phyloP scores from a whole-genome alignment of 2,797 vertebrate genomes.

The Eupleurogrammus muticus region DNA sequence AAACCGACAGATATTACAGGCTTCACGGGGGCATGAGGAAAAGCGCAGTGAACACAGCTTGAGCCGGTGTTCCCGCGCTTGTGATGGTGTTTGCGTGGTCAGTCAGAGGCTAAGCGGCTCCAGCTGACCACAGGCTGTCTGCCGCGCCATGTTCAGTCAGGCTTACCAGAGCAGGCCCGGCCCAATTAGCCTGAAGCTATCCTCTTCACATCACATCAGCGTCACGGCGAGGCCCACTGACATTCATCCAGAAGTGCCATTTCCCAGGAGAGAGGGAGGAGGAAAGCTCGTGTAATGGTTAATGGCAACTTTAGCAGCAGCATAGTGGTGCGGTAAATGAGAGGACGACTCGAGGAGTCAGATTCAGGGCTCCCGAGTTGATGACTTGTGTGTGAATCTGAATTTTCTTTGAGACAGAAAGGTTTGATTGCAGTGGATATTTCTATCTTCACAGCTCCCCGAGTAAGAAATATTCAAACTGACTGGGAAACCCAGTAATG shows the following conservation, averaged over 20 bases:
- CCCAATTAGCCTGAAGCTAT: slow-evolving; percentile 72
- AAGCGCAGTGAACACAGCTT: slow-evolving; percentile 1
- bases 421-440: neutral
- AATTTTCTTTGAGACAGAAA: neutral
- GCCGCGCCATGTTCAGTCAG: slow-evolving; percentile 59
- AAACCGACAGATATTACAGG: slow-evolving; percentile 29
- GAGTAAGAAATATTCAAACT: neutral
- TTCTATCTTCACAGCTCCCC: neutral
- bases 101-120: slow-evolving; percentile 57
- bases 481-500: neutral
- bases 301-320: slow-evolving; percentile 11
- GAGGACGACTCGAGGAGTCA: slow-evolving; percentile 7
- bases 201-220: slow-evolving; percentile 72
- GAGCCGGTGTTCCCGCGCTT: slow-evolving; percentile 46
- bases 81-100: slow-evolving; percentile 48
- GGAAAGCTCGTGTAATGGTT: neutral
- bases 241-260: slow-evolving; percentile 50
- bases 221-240: slow-evolving; percentile 57
- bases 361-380: slow-evolving; percentile 2
- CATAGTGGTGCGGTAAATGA: neutral
- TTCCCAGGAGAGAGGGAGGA: slow-evolving; percentile 24
- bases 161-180: slow-evolving; percentile 56
- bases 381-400: neutral
- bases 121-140: slow-evolving; percentile 66
- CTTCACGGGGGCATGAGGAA: slow-evolving; percentile 22